Conservation (phyloP, 2,113 vertebrate species). For the Mixornis gularis region DNA sequence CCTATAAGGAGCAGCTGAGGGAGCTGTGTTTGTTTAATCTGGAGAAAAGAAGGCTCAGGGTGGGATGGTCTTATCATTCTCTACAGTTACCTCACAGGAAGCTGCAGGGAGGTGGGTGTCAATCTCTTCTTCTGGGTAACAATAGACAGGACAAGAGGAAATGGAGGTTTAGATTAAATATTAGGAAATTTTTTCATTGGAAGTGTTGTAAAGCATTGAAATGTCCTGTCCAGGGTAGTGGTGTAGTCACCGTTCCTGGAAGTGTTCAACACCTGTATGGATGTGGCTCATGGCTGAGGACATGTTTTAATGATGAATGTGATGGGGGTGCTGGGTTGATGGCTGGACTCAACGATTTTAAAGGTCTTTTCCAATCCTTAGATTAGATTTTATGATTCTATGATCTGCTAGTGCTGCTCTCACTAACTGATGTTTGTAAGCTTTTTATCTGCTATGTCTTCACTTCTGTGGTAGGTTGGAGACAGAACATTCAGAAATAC, state of each 20-base stretch:
- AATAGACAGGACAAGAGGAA: background rate
- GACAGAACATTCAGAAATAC: background rate
- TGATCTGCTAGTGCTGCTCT: background rate
- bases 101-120: background rate
- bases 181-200: background rate
- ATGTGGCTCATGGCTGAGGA: background rate
- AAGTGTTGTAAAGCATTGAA: background rate
- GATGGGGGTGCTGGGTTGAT: background rate
- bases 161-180: background rate
- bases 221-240: background rate
- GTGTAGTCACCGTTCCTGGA: background rate
- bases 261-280: background rate
- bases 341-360: background rate
- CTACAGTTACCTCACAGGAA: background rate
- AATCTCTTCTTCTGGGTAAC: background rate
- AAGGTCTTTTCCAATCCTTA: background rate
- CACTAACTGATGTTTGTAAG: background rate
- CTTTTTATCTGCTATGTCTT: background rate
- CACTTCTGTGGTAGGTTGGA: background rate
- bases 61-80: background rate
- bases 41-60: background rate
- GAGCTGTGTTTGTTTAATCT: background rate
- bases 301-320: background rate
- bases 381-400: background rate
- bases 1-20: background rate